Evolutionary conservation across 2,888 invertebrate species (phyloP).

Genomic region (Chloromyia formosa): DNA sequence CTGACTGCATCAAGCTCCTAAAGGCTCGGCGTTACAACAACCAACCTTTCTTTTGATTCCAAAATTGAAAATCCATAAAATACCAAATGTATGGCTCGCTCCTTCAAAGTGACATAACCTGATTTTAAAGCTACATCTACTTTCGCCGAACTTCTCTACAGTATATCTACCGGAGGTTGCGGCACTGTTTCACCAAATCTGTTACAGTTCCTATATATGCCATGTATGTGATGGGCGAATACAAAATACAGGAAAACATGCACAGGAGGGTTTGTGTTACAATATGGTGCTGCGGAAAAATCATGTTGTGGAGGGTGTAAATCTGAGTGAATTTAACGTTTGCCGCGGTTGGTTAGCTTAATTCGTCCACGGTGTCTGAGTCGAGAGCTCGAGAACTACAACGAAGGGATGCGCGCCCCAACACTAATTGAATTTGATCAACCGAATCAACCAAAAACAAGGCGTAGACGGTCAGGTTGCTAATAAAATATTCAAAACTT

Average conservation of each 20-base stretch:
- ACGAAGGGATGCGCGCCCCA: background rate
- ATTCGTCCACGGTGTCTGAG: slow-evolving; percentile 23
- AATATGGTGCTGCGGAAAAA: slow-evolving; percentile 8
- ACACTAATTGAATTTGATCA: slow-evolving; percentile 44
- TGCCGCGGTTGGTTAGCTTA: slow-evolving; percentile 44
- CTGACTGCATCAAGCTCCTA: too few relatives aligned
- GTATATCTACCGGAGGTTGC: too few relatives aligned
- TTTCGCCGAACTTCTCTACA: too few relatives aligned
- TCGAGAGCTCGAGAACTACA: background rate
- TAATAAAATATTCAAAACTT: slow-evolving; percentile 38
- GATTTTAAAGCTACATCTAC: too few relatives aligned
- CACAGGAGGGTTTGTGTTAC: background rate
- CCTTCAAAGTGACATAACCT: too few relatives aligned
- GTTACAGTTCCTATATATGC: slow-evolving; percentile 2
- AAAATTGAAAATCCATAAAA: too few relatives aligned
- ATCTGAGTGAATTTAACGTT: slow-evolving; percentile 43
- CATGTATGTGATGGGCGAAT: background rate
- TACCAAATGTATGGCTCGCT: too few relatives aligned
- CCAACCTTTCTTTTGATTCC: too few relatives aligned
- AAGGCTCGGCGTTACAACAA: too few relatives aligned
- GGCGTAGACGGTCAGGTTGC: background rate
- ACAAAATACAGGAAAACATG: background rate
- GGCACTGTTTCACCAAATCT: slow-evolving; percentile 15
- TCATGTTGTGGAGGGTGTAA: slow-evolving; percentile 17
- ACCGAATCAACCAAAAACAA: slow-evolving; percentile 34